Evolutionary conservation across 2,113 vertebrate species (phyloP), one percentile per base, ranked within the genome.

Genomic region (Anas platyrhynchos): DNA sequence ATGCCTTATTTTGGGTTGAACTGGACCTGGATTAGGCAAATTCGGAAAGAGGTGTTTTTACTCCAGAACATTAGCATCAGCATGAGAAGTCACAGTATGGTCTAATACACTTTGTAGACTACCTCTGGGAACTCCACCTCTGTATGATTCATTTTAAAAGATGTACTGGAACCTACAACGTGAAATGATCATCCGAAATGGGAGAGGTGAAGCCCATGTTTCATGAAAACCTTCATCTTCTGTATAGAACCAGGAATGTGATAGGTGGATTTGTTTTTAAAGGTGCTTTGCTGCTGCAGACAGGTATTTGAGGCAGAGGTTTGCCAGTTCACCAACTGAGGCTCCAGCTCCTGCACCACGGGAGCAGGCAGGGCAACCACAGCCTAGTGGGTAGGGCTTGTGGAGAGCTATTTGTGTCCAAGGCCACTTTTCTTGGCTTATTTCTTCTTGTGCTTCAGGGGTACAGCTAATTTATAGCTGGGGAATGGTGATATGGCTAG

Each of bases 321-420:
- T 87, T 75, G 11, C 25, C 0, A 0, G 5, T 16, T 85, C 1
- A 3, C 32, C 34, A 56, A 56, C 32, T 1, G 2, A 56, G 25
- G 8, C n/a, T 76, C 58, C 3, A 1, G 38, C 27, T 89, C 23
- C 56, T 55, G 52, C 71, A 54, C 34, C 10, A 22, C 21, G 1
- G 3, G 36, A 83, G 36, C 0, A 0, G 74, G 38, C 50, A n/a
- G 34, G 23, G 11, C 78, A 36, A 61, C 46, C 54, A 20, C 55
- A 71, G 31, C 63, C 43, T 36, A 54, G 32, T 23, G 5, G 9
- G 7, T 29, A 32, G 26, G 2, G 2, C 71, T 88, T 65, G 26
- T 3, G 3, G 48, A 54, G 74, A 76, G 7, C 3, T 55, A 4
- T 72, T n/a, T 72, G 17, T 79, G 52, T 56, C 43, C 38, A 72